phyloP scores from a whole-genome alignment of 2,113 vertebrate species.

The Cyanoramphus novaezelandiae region DNA sequence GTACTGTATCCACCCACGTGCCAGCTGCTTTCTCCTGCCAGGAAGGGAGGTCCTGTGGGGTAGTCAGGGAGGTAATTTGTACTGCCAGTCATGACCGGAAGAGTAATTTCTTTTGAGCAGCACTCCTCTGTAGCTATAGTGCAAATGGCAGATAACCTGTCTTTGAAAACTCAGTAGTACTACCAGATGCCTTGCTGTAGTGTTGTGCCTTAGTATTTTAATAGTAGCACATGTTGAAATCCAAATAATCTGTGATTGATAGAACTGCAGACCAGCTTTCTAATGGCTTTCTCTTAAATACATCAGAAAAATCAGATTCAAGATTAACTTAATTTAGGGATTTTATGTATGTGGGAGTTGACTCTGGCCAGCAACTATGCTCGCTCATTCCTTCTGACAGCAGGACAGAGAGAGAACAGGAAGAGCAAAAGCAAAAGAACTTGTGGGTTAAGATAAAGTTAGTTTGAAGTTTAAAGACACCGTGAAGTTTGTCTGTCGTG shows the following conservation, averaged over 20 bases:
- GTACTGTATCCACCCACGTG: neutral
- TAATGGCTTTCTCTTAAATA: neutral
- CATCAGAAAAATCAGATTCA: neutral
- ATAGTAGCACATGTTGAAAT: neutral
- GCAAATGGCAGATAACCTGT: neutral
- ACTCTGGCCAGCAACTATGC: neutral
- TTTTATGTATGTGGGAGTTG: neutral
- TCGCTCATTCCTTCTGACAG: neutral
- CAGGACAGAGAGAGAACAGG: neutral
- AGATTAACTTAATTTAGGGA: neutral
- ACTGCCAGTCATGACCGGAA: neutral
- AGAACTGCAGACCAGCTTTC: neutral
- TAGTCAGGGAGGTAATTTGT: neutral
- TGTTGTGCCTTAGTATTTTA: neutral
- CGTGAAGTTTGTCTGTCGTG: neutral
- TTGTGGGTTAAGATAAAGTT: neutral
- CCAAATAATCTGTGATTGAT: neutral
- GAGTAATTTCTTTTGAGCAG: neutral
- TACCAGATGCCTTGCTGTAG: neutral
- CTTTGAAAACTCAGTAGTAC: neutral
- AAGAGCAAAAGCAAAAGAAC: neutral
- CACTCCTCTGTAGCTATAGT: neutral
- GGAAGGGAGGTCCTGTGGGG: neutral
- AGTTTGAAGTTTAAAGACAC: neutral
- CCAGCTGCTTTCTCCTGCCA: neutral